Percentiles rank a stretch among this genome's conserved stretches.
These are phyloP conservation scores for Popillia japonica DNA, from an alignment of 1,140 invertebrate species.

Conservation along the genomic window DNA sequence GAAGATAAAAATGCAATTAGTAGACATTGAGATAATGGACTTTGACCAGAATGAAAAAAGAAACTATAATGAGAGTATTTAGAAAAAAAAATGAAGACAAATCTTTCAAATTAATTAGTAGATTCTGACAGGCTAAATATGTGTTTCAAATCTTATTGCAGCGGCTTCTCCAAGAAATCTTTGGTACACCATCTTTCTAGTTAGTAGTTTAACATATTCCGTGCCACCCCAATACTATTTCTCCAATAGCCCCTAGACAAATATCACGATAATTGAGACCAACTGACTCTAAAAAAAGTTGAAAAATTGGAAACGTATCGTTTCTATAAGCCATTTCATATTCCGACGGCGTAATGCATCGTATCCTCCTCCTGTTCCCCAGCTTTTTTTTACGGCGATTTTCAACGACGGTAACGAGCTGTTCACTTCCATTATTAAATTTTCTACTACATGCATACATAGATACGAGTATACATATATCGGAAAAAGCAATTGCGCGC, in stretches of 20 bases:
- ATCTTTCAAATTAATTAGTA: no score
- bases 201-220: no score
- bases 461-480: no score
- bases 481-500: slow-evolving; percentile 46
- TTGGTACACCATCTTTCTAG: no score
- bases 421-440: slow-evolving; percentile 47
- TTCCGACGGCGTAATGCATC: slow-evolving; percentile 5
- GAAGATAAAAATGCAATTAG: no score
- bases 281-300: background rate
- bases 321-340: background rate
- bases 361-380: slow-evolving; percentile 14
- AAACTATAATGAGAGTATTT: no score
- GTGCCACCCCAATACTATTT: background rate
- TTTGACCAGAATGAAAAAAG: no score
- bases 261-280: slow-evolving; percentile 9
- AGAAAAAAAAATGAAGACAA: no score
- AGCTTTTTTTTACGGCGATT: background rate
- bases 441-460: no score
- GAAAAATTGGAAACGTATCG: slow-evolving; percentile 24
- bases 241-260: background rate
- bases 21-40: no score
- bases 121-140: background rate
- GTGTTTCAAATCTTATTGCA: no score
- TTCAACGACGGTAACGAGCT: slow-evolving; percentile 43
- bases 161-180: no score